Evolutionary conservation across 2,113 vertebrate species (phyloP).

Genomic region (Gopherus flavomarginatus): DNA sequence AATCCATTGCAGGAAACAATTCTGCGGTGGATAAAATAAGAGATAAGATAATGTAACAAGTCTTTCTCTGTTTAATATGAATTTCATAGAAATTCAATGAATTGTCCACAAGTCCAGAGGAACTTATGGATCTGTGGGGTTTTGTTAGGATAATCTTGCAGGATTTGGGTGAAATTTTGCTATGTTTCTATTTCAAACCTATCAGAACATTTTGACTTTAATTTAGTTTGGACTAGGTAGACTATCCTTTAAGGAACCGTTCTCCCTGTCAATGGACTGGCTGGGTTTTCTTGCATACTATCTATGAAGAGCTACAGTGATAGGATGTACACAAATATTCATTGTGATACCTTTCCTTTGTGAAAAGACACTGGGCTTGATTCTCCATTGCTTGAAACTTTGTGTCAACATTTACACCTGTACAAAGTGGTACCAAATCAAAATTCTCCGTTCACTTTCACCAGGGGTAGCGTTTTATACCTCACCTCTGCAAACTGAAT

Average conservation of each 20-base stretch:
- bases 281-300: neutral
- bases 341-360: neutral
- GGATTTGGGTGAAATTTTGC: neutral
- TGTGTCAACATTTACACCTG: neutral
- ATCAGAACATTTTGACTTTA: neutral
- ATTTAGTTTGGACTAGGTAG: neutral
- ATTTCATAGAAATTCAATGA: slow-evolving; percentile 36
- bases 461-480: neutral
- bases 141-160: neutral
- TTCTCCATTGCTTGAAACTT: neutral
- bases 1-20: neutral
- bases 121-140: neutral
- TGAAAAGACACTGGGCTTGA: neutral
- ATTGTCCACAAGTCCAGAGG: neutral
- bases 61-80: slow-evolving; percentile 15
- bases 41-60: neutral
- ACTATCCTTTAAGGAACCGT: neutral
- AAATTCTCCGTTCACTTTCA: neutral
- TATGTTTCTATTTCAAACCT: neutral
- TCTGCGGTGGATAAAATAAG: neutral
- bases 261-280: neutral
- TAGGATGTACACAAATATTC: neutral
- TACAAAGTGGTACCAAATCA: neutral
- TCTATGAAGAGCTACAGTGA: neutral
- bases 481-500: rapidly evolving